Evolutionary conservation across 2,113 vertebrate species (phyloP).

Genomic region (Ivindomyrus marchei): DNA sequence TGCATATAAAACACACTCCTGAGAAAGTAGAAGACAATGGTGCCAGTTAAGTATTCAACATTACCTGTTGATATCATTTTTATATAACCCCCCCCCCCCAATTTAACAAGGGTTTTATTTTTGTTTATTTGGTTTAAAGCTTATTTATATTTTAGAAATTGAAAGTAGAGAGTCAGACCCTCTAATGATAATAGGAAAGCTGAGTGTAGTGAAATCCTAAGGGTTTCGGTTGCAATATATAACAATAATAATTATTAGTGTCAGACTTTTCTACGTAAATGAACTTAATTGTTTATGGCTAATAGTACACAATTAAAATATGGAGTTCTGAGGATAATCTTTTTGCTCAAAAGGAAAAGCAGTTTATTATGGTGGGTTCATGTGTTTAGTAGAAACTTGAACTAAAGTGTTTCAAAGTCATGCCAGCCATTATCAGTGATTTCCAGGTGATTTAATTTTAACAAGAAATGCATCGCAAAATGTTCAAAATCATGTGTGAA

Average conservation of each 20-base stretch:
- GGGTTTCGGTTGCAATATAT: slow-evolving; percentile 1
- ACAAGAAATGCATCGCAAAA: not conserved
- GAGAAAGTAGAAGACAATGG: not conserved
- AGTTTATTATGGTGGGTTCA: not conserved
- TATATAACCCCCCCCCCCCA: not conserved
- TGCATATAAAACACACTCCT: not conserved
- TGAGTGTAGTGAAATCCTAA: not conserved
- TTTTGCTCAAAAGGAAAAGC: not conserved
- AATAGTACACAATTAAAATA: not conserved
- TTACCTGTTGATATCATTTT: not conserved
- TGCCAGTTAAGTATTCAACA: slow-evolving; percentile 2
- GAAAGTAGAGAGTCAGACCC: not conserved
- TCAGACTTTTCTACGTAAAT: not conserved
- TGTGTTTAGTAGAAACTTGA: not conserved
- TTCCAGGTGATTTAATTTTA: not conserved
- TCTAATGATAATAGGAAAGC: not conserved
- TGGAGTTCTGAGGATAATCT: not conserved
- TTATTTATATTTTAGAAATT: slow-evolving; percentile 14
- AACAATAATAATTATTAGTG: not conserved
- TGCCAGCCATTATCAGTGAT: not conserved
- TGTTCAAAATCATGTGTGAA: not conserved
- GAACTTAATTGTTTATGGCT: not conserved
- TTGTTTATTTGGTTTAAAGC: not conserved
- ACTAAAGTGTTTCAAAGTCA: not conserved
- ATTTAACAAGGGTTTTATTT: not conserved